Evolutionary conservation across 2,888 invertebrate species (phyloP).

Genomic region (Eurytoma californica): DNA sequence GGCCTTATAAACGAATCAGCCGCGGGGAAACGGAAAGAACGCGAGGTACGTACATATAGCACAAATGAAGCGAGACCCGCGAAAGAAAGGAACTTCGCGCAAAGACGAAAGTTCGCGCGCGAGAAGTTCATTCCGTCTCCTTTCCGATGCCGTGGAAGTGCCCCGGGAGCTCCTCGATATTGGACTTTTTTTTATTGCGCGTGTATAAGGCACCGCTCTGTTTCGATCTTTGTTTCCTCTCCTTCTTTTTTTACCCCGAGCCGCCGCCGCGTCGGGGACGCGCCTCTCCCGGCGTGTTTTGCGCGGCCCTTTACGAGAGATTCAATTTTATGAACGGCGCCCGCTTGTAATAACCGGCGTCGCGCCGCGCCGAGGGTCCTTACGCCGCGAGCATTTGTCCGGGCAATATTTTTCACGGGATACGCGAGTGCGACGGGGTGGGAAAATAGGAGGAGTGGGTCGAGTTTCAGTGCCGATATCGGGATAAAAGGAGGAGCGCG

Average conservation of each 20-base stretch:
- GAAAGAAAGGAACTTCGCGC: neutral
- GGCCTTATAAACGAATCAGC: conserved; percentile 33
- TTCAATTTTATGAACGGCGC: conserved; percentile 31
- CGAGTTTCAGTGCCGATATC: too few relatives aligned
- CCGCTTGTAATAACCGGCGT: conserved; percentile 11
- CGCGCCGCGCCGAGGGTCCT: neutral
- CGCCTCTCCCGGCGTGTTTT: conserved; percentile 8
- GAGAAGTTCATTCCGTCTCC: conserved; percentile 53
- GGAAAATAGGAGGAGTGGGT: too few relatives aligned
- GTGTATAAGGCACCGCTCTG: neutral
- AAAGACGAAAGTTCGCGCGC: conserved; percentile 50
- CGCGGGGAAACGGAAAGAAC: conserved; percentile 24
- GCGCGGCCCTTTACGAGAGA: neutral
- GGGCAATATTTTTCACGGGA: neutral
- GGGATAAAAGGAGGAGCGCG: too few relatives aligned
- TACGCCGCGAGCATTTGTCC: neutral
- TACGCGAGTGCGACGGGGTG: neutral
- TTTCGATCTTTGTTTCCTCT: neutral
- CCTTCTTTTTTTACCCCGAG: neutral
- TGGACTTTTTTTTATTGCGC: conserved; percentile 61
- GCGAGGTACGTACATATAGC: neutral
- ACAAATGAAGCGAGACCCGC: neutral
- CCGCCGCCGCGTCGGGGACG: neutral
- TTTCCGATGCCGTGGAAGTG: conserved; percentile 53
- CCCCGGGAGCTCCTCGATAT: conserved; percentile 56